Evolutionary conservation across 2,888 invertebrate genomes (phyloP).

Genomic region (Calliphora vomitoria): DNA sequence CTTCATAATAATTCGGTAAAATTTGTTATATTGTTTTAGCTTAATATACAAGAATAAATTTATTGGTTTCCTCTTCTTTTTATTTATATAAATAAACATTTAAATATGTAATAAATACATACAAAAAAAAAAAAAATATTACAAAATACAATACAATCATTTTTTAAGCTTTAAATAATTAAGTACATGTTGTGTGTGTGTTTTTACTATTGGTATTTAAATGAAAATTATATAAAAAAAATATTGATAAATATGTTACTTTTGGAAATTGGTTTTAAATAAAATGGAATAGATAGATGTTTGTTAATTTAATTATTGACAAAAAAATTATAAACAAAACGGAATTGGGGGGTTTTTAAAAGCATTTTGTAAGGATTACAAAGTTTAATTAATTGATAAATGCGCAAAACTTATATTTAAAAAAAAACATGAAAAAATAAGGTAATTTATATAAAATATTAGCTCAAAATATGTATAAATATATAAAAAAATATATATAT

Average conservation of each 20-base stretch:
- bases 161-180: conserved; percentile 51
- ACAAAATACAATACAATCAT: conserved; percentile 37
- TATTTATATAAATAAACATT: conserved; percentile 64
- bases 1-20: conserved; percentile 33
- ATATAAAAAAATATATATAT: conserved; percentile 38
- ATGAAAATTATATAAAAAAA: background rate
- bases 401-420: conserved; percentile 24
- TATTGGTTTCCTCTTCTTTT: conserved; percentile 40
- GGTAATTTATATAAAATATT: conserved; percentile 28
- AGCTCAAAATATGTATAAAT: conserved; percentile 38
- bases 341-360: conserved; percentile 13
- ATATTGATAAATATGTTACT: conserved; percentile 29
- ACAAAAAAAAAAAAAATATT: conserved; percentile 37
- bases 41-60: conserved; percentile 53
- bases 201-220: background rate
- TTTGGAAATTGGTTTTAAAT: conserved; percentile 28
- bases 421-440: background rate
- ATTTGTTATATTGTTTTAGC: conserved; percentile 41
- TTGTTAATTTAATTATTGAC: background rate
- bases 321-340: conserved; percentile 1
- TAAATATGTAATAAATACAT: conserved; percentile 69
- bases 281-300: conserved; percentile 69
- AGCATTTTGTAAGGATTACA: conserved; percentile 24
- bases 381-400: conserved; percentile 51
- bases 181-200: conserved; percentile 67